Evolutionary conservation across 2,797 vertebrate species (phyloP), one percentile per base, ranked within the genome.

Genomic region (Tokudaia muenninki): DNA sequence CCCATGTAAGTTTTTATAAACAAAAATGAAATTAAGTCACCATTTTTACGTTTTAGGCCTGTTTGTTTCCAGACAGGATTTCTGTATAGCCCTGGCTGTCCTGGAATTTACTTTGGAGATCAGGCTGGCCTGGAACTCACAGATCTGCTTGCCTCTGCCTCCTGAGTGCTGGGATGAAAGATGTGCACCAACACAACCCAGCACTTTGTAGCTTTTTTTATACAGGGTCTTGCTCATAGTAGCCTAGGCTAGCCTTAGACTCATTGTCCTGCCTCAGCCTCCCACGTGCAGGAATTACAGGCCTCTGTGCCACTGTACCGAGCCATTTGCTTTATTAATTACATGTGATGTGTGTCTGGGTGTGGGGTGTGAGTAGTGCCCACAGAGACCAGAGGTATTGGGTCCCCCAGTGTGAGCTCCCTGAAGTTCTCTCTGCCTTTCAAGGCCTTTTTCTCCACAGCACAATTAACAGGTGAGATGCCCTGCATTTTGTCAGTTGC

Each of bases 401-500:
- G 29, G 29, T 67, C 44, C 61, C 29, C 26, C 41, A 13, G 16
- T n/a, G 44, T 67, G 61, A 65, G 41, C 82, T 22, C 61, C 61
- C 63, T 50, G 19, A 70, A 31, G 6, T n/a, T 70, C 34, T 11
- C 31, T 7, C 67, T 70, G 34, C 67, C 67, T 70, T 34, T 47
- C 57, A 41, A 34, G 24, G 34, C 52, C 59, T 92, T 86, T 88
- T 89, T 55, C 88, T 84, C 77, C 59, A 9, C 65, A 70, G 50
- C 91, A 26, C 55, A 84, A 31, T 55, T 19, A 83, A 57, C 59
- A 89, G 17, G 29, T 92, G 88, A 96, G 74, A 91, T 88, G 78
- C 44, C 77, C 29, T 79, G 50, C 47, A 57, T 75, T 95, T 74
- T 95, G 59, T 81, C 59, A 91, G 61, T 75, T 91, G 70, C 59